Base-by-base conservation (phyloP, 53 echinoderm and acorn worm species). In the Holothuria scabra region DNA sequence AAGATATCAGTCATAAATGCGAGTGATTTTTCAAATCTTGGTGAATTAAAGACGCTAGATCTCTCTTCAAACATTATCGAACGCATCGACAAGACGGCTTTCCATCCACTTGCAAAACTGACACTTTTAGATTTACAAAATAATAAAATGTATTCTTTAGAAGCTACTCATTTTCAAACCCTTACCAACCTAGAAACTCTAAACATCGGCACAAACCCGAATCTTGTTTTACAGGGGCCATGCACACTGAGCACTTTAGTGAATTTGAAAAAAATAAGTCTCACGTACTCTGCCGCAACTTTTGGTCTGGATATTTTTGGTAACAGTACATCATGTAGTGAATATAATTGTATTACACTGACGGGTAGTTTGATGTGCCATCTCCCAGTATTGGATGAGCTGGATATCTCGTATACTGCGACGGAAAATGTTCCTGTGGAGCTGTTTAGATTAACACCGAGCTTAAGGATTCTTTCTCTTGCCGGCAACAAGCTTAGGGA, bases 381-480 rank as follows among this genome's bases (percentile, higher is more conserved):
- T 59, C 31, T 78, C 2, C 78, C 57, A 23, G 2, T 56, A 1
- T 12, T 78, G 30, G 14, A 25, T 21, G 58, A 78, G 59, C 32
- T 78, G 5, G 78, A 78, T 13, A 31, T 78, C 19, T 78, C 78
- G 25, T 22, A 78, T n/a, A 78, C 78, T 56, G 23, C 58, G 21
- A 78, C 78, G 14, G 34, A 56, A 0, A 56, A 78, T 4, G 59
- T 78, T 0, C 56, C 56, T 3, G 58, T 58, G 48, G 59, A 78
- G 19, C 26, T 78, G 14, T 78, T 78, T 31, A 29, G 10, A 11
- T 21, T 78, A 28, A 78, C 57, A 28, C 78, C 78, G 12, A 58
- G 16, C 58, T 59, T 78, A 16, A 20, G 8, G 58, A 20, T 28
- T 13, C 78, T 78, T 56, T 78, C 78, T 28, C 33, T 78, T 23